phyloP scores from a whole-genome alignment of 2,888 invertebrate species.

The Octonoba sinensis region DNA sequence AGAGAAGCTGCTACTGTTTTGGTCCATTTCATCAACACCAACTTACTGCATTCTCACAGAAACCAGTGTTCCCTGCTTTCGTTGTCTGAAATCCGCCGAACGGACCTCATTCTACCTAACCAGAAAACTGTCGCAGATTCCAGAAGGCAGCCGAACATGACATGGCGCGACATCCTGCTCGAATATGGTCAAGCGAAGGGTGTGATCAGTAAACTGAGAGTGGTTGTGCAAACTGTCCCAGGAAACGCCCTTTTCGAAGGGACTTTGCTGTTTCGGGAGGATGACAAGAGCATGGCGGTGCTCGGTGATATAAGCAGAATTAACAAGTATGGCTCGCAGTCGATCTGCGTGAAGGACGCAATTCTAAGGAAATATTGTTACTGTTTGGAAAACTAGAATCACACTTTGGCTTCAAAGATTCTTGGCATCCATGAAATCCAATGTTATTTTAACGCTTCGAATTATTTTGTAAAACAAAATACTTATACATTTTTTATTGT shows the following conservation, averaged over 20 bases:
- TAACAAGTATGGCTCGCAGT: constrained; percentile 71
- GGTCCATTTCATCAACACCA: constrained; percentile 23
- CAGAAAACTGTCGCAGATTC: constrained; percentile 44
- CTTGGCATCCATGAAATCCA: too few relatives aligned
- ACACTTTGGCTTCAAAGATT: too few relatives aligned
- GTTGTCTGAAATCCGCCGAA: constrained; percentile 22
- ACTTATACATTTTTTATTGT: too few relatives aligned
- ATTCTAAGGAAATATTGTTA: constrained; percentile 57
- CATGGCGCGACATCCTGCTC: constrained; percentile 24
- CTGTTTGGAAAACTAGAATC: constrained; percentile 46
- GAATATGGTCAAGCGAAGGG: constrained; percentile 29
- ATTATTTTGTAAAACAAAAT: too few relatives aligned
- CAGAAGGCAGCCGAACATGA: constrained; percentile 32
- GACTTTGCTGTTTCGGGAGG: constrained; percentile 75
- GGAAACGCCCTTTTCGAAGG: constrained; percentile 84
- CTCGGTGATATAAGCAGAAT: constrained; percentile 76
- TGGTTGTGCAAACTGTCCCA: constrained; percentile 78
- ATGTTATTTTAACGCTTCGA: too few relatives aligned
- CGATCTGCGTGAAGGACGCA: constrained; percentile 69
- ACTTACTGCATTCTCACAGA: neutral
- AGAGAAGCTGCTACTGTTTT: constrained; percentile 17
- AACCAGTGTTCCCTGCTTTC: constrained; percentile 32
- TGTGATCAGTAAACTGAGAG: constrained; percentile 63
- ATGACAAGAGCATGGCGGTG: constrained; percentile 16
- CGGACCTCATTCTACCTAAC: constrained; percentile 26